Conservation (phyloP, 2,113 vertebrate species). For the Raja brachyura region DNA sequence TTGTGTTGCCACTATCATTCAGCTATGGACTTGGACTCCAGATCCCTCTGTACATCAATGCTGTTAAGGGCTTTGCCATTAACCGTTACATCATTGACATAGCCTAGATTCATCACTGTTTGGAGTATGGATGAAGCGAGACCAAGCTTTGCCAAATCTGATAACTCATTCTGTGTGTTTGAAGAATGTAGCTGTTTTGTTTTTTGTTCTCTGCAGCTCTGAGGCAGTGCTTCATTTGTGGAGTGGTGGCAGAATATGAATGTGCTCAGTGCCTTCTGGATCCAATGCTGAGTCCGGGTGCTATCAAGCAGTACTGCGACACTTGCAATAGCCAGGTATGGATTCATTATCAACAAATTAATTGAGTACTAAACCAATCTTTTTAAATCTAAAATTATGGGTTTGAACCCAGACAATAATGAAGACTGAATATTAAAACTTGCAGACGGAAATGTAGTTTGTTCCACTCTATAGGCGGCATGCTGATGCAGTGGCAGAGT, state of each 20-base stretch:
- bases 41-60: too few relatives aligned
- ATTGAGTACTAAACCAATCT: neutral
- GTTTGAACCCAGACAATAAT: neutral
- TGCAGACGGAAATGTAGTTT: too few relatives aligned
- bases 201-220: slow-evolving; percentile 47
- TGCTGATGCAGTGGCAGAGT: too few relatives aligned
- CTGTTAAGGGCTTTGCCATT: too few relatives aligned
- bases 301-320: slow-evolving; percentile 59
- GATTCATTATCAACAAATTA: neutral
- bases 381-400: neutral
- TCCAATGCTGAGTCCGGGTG: slow-evolving; percentile 57
- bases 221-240: slow-evolving; percentile 62
- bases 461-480: too few relatives aligned
- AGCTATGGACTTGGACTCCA: too few relatives aligned
- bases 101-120: too few relatives aligned
- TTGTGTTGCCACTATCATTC: too few relatives aligned
- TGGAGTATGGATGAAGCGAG: neutral
- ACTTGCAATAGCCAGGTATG: slow-evolving; percentile 60
- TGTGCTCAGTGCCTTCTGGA: slow-evolving; percentile 62
- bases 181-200: neutral
- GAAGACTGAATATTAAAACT: too few relatives aligned
- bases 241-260: slow-evolving; percentile 52
- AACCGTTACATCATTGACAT: too few relatives aligned
- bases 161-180: neutral
- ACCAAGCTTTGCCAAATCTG: neutral